A percentile compares a stretch with the other conserved stretches of the same genome.
Evolutionary conservation across 2,113 vertebrate species (phyloP).

Genomic region (Ivindomyrus marchei): DNA sequence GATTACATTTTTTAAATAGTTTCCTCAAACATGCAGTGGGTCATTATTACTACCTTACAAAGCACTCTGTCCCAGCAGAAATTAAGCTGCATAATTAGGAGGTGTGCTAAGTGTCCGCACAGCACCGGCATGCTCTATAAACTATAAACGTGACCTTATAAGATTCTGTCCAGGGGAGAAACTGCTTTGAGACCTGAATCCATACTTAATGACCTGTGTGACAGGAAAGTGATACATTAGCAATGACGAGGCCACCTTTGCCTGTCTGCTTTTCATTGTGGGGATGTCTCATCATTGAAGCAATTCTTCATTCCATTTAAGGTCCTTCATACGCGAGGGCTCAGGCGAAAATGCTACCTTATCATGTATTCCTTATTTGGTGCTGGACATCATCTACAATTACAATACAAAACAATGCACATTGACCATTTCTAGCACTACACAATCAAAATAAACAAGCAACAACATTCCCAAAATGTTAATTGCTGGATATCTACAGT

Average conservation of each 20-base stretch:
- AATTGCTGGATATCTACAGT: not conserved
- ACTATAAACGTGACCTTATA: conserved; percentile 2
- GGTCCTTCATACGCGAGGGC: not conserved
- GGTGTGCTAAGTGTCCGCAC: not conserved
- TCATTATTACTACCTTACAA: not conserved
- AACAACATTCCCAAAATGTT: not conserved
- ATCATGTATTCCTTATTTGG: not conserved
- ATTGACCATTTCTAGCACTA: not conserved
- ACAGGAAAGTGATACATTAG: not conserved
- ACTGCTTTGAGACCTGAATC: not conserved
- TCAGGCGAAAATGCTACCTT: not conserved
- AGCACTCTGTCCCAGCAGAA: not conserved
- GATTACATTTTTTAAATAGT: not conserved
- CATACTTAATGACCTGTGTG: not conserved
- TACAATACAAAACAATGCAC: not conserved
- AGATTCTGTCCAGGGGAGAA: not conserved
- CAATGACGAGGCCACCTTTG: not conserved
- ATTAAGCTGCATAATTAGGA: not conserved
- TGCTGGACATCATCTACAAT: not conserved
- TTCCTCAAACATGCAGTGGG: not conserved
- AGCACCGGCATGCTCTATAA: not conserved
- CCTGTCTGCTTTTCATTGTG: not conserved
- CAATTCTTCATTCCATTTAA: not conserved
- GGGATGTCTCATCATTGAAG: not conserved
- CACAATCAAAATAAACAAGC: not conserved